These are phyloP conservation scores for Eulithis prunata DNA, from an alignment of 2,888 invertebrate genomes.

Conservation along the genomic window DNA sequence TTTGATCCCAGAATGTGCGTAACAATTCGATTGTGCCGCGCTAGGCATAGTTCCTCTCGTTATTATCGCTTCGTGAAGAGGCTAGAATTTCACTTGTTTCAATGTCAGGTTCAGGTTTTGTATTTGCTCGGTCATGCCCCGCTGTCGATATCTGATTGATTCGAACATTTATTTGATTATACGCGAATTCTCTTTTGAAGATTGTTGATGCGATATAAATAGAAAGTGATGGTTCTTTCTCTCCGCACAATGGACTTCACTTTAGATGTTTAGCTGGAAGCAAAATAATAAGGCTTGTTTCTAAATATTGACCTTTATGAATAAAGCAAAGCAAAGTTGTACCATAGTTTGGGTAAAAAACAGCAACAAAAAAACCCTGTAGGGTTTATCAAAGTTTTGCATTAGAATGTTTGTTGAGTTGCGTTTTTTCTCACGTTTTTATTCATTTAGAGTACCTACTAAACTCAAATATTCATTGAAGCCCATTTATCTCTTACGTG, in stretches of 20 bases:
- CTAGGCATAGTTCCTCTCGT: constrained; percentile 22
- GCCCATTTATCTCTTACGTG: neutral
- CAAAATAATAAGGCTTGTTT: neutral
- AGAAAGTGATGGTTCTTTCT: constrained; percentile 29
- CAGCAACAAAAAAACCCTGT: too few relatives aligned
- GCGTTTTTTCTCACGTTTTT: too few relatives aligned
- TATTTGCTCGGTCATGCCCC: constrained; percentile 37
- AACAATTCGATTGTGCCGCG: neutral
- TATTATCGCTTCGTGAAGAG: constrained; percentile 59
- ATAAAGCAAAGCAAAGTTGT: neutral
- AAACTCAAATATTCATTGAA: neutral
- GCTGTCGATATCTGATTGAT: constrained; percentile 41
- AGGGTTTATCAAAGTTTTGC: too few relatives aligned
- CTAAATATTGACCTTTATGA: neutral
- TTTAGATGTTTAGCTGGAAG: neutral
- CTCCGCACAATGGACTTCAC: constrained; percentile 8
- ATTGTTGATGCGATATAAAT: constrained; percentile 30
- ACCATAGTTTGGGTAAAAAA: too few relatives aligned
- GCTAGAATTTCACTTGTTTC: constrained; percentile 64
- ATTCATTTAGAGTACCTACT: too few relatives aligned
- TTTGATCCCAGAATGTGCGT: too few relatives aligned
- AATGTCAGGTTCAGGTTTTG: constrained; percentile 55
- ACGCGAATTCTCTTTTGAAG: constrained; percentile 36
- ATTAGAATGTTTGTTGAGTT: too few relatives aligned
- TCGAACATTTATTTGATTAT: constrained; percentile 43